phyloP scores from a whole-genome alignment of 2,888 invertebrate genomes.

The Stictocephala bisonia region DNA sequence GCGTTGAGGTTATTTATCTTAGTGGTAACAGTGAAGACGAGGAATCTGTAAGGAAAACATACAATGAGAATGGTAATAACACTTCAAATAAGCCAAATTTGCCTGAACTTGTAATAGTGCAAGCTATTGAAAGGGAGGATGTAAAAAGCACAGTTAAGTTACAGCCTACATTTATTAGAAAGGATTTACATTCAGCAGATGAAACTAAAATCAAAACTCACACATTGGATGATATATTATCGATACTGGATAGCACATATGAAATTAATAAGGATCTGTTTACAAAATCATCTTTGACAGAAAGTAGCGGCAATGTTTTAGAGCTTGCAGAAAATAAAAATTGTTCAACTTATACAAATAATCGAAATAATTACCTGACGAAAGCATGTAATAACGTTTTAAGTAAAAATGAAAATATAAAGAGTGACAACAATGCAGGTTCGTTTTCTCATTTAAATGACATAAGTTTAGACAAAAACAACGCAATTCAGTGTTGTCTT shows the following conservation, averaged over 20 bases:
- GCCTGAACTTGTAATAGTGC: slow-evolving; percentile 44
- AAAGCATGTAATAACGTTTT: too few species aligned
- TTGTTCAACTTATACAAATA: neutral
- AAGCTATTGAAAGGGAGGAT: slow-evolving; percentile 20
- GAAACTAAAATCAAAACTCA: neutral
- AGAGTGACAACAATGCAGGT: too few species aligned
- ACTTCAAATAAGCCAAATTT: neutral
- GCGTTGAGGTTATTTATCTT: slow-evolving; percentile 76
- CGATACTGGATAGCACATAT: slow-evolving; percentile 37
- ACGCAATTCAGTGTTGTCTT: too few species aligned
- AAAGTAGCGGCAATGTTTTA: neutral
- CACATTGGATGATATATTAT: slow-evolving; percentile 35
- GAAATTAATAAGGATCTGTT: slow-evolving; percentile 42
- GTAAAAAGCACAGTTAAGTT: neutral
- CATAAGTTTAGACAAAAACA: too few species aligned
- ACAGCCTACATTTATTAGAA: neutral
- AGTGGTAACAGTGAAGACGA: slow-evolving; percentile 67
- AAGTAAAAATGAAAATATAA: too few species aligned
- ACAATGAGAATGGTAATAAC: neutral
- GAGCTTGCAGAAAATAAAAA: neutral
- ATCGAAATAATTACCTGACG: neutral
- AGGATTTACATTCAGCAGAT: neutral
- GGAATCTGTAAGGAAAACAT: slow-evolving; percentile 28
- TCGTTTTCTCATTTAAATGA: too few species aligned
- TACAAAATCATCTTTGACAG: neutral